Evolutionary conservation across 2,113 vertebrate species (phyloP), one percentile per base, ranked within the genome.

Genomic region (Melanerpes formicivorus): DNA sequence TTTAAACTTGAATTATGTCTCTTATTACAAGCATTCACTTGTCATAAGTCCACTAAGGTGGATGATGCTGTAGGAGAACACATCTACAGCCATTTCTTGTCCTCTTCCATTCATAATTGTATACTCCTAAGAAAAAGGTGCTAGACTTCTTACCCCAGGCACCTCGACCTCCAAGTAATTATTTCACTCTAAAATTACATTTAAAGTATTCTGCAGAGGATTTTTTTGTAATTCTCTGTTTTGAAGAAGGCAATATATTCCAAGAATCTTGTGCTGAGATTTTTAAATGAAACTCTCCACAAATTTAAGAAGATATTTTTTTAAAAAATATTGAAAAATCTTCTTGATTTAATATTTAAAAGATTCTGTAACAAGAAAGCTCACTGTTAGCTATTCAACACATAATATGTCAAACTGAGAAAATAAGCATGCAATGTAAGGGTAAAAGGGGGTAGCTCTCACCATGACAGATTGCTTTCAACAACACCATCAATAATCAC

Each of bases 381-480:
- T 72, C 66, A 79, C 37, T 92, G n/a, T 84, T 62, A 75, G 70
- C 54, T 55, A 22, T 64, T 90, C 87, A 81, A 72, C 83, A 84
- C 59, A 59, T 84, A 46, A 70, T 75, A 65, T 63, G 87, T 93
- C 87, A 92, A 85, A 93, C 72, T 7, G 21, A 21, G 81, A 76
- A 84, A 72, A 89, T 0, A 4, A 91, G 72, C 2, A 3, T 8
- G 75, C 55, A 63, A 40, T 10, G 40, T 26, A 79, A 87, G 81
- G 91, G 59, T 88, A 87, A 95, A 74, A 91, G 21, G 63, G 59
- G 55, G 40, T 72, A 90, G 78, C 52, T 92, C 79, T 93, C 84
- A 84, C 44, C 34, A 46, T 87, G 90, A 95, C 93, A 93, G 84
- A 88, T 85, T 79, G 64, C 81, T 89, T 95, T 87, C 87, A 90